These are phyloP conservation scores for Muscicapa adusta DNA, from an alignment of 2,113 vertebrate species.

Conservation along the genomic window DNA sequence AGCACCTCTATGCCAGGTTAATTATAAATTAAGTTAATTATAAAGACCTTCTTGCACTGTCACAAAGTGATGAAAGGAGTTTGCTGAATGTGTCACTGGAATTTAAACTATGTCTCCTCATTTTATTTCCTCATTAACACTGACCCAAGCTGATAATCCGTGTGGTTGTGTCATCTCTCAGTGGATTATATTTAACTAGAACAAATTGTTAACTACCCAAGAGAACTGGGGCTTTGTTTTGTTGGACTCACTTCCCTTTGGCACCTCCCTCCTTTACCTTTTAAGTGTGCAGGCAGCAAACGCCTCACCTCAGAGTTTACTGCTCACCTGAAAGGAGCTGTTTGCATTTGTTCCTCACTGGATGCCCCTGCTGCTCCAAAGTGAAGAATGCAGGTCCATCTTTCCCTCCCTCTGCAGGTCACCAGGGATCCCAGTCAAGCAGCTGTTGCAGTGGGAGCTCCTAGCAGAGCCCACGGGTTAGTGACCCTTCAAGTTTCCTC, in stretches of 20 bases:
- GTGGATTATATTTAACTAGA: not conserved
- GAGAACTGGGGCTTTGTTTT: not conserved
- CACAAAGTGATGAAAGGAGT: conserved; percentile 16
- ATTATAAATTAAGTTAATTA: conserved; percentile 36
- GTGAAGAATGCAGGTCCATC: not conserved
- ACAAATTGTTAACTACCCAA: not conserved
- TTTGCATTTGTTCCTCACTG: not conserved
- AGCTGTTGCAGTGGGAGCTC: not conserved
- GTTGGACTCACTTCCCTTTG: not conserved
- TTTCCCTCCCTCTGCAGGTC: not conserved
- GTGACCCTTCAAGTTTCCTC: not conserved
- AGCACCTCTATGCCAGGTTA: not conserved
- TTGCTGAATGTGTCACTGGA: not conserved
- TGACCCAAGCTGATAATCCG: not conserved
- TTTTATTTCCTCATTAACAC: conserved; percentile 13
- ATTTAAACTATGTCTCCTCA: conserved; percentile 17
- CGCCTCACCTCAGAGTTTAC: not conserved
- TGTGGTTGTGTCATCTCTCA: not conserved
- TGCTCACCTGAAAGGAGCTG: not conserved
- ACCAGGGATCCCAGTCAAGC: not conserved
- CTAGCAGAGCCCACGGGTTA: not conserved
- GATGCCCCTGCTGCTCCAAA: not conserved
- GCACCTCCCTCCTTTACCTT: not conserved
- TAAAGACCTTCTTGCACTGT: not conserved
- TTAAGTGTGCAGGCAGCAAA: not conserved